Conservation (phyloP, 2,797 vertebrate genomes). For the Toxotes lorentzi region DNA sequence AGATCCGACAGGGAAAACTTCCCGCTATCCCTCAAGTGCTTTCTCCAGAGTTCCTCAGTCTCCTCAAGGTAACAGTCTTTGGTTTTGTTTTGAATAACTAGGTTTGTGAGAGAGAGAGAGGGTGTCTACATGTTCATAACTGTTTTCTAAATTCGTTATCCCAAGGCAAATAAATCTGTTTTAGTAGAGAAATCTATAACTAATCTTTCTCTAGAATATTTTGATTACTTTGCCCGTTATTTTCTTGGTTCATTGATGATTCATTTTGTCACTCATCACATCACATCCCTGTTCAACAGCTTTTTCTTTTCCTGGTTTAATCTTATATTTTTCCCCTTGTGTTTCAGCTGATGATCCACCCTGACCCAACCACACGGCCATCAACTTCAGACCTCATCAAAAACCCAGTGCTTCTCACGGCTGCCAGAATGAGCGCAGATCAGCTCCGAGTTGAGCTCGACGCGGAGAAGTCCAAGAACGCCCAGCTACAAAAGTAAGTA, state of each 20-base stretch:
- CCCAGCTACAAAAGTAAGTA: constrained; percentile 95
- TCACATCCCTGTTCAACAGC: neutral
- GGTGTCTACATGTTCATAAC: neutral
- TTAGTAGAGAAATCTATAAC: no score
- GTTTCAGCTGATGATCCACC: constrained; percentile 94
- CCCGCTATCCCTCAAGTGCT: constrained; percentile 94
- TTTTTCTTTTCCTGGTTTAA: neutral
- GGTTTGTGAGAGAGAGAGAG: no score
- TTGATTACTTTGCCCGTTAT: neutral
- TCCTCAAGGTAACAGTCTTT: constrained; percentile 90
- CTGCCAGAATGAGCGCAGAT: constrained; percentile 94
- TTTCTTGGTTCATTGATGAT: no score
- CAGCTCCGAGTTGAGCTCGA: constrained; percentile 97
- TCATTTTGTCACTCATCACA: neutral
- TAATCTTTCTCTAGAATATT: no score
- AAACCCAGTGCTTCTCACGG: constrained; percentile 93
- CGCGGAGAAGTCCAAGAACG: constrained; percentile 98
- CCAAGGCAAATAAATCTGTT: no score
- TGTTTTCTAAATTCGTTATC: no score
- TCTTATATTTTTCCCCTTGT: constrained; percentile 26
- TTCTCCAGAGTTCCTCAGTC: constrained; percentile 90
- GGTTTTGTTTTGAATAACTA: neutral
- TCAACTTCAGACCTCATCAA: constrained; percentile 91
- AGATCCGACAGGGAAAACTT: constrained; percentile 93
- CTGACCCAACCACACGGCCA: constrained; percentile 91